Evolutionary conservation across 2,888 invertebrate species (phyloP).

Genomic region (Rhynchonema sp.): DNA sequence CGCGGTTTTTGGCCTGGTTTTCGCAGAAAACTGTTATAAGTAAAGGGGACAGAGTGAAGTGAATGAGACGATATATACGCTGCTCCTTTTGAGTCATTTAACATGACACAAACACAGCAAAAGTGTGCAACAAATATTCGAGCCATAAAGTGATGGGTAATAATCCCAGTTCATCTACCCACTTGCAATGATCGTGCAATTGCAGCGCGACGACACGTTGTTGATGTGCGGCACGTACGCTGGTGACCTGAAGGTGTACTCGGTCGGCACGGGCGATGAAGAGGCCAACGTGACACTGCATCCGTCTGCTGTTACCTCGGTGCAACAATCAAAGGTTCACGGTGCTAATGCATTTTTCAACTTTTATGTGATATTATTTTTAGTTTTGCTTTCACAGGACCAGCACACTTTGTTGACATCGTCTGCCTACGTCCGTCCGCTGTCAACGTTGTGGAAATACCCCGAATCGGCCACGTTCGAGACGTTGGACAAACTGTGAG

Average conservation of each 20-base stretch:
- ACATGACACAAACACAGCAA: too few relatives aligned
- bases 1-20: too few relatives aligned
- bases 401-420: background rate
- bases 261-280: slow-evolving; percentile 58
- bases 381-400: background rate
- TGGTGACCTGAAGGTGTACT: slow-evolving; percentile 73
- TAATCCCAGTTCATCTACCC: too few relatives aligned
- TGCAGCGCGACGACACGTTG: background rate
- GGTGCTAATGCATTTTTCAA: background rate
- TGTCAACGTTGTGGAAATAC: slow-evolving; percentile 53
- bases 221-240: slow-evolving; percentile 50
- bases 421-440: slow-evolving; percentile 63
- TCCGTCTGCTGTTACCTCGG: slow-evolving; percentile 60
- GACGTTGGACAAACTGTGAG: slow-evolving; percentile 4
- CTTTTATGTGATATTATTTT: background rate
- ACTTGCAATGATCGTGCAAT: too few relatives aligned
- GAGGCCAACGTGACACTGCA: slow-evolving; percentile 61
- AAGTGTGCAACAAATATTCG: too few relatives aligned
- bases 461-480: slow-evolving; percentile 27
- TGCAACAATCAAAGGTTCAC: slow-evolving; percentile 32
- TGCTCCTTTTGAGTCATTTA: too few relatives aligned
- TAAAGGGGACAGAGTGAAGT: too few relatives aligned
- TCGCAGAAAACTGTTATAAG: too few relatives aligned
- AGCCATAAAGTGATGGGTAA: too few relatives aligned
- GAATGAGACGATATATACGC: too few relatives aligned